Evolutionary conservation across 2,797 vertebrate species (phyloP).

Genomic region (Amazonetta brasiliensis): DNA sequence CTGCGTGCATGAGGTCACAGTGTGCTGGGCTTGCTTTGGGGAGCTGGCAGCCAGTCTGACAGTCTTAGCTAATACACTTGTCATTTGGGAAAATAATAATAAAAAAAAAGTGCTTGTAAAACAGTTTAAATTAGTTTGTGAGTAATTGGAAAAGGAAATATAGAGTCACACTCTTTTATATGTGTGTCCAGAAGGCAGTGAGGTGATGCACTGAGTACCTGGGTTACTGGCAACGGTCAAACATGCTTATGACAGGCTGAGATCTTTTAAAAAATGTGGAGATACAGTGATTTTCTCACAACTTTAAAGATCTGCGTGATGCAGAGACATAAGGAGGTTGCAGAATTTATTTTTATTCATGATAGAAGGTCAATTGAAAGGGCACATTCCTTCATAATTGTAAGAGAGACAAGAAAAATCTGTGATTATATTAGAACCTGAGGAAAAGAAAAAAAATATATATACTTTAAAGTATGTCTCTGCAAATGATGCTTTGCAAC

Average conservation of each 20-base stretch:
- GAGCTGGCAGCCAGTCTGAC: slow-evolving; percentile 54
- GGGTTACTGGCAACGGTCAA: slow-evolving; percentile 28
- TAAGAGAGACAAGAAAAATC: not conserved
- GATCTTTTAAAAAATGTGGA: not conserved
- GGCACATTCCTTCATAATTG: not conserved
- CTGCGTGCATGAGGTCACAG: slow-evolving; percentile 72
- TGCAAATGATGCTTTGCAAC: not conserved
- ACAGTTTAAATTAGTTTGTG: slow-evolving; percentile 62
- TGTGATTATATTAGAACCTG: not conserved
- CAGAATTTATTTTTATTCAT: not conserved
- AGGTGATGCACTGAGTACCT: not conserved
- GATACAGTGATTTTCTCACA: not conserved
- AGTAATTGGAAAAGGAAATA: slow-evolving; percentile 75
- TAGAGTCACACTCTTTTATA: slow-evolving; percentile 51
- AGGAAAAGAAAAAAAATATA: no score
- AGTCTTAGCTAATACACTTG: slow-evolving; percentile 75
- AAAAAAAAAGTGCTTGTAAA: slow-evolving; percentile 58
- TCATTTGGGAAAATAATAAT: slow-evolving; percentile 61
- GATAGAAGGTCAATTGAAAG: not conserved
- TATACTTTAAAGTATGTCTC: not conserved
- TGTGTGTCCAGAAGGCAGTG: not conserved
- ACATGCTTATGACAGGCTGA: not conserved
- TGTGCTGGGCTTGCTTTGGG: slow-evolving; percentile 55
- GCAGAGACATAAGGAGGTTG: not conserved
- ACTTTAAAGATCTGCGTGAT: not conserved